Evolutionary conservation across 2,797 vertebrate species (phyloP), one percentile per base, ranked within the genome.

Genomic region (Neopelma chrysocephalum): DNA sequence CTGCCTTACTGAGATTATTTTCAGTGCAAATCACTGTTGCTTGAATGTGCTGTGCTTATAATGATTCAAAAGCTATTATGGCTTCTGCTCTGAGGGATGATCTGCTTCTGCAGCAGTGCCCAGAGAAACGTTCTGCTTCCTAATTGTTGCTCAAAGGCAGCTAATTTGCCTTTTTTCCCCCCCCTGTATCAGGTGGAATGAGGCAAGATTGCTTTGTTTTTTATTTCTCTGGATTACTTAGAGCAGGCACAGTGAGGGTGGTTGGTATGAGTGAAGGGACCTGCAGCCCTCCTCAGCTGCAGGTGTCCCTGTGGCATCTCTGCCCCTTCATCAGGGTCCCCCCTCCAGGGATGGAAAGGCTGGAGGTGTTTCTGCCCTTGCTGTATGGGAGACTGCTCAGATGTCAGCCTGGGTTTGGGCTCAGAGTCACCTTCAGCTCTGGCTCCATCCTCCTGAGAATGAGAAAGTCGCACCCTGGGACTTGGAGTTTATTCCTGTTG

Each of bases 1-100:
- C 93, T 94, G 83, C 95, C 97, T 98, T 92, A 77, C 95, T 77
- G 90, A 79, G 92, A 97, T 97, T 95, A 97, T 97, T 97, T 97
- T 95, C 94, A 60, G 92, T 66, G 43, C 93, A 98, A 97, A 97
- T 97, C 94, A 96, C 89, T 80, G 95, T 80, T 93, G 93, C 95
- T 40, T 86, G 93, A 82, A 89, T 76, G 72, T 72, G 69, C 16
- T n/a, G 87, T 32, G 87, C 93, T 94, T 96, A 84, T 93, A 96
- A 96, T 90, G 90, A 96, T 89, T 93, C 14, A 34, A 80, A 71
- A 83, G 87, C 91, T 96, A 95, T 96, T 94, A 97, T 47, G 72
- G 78, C 86, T 95, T 92, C 94, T 65, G 42, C 86, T 97, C 92
- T 29, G 25, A 91, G 97, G 91, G 94, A 94, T 95, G 96, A 96